Evolutionary conservation across 2,797 vertebrate genomes (phyloP).

Genomic region (Eulemur rubriventer): DNA sequence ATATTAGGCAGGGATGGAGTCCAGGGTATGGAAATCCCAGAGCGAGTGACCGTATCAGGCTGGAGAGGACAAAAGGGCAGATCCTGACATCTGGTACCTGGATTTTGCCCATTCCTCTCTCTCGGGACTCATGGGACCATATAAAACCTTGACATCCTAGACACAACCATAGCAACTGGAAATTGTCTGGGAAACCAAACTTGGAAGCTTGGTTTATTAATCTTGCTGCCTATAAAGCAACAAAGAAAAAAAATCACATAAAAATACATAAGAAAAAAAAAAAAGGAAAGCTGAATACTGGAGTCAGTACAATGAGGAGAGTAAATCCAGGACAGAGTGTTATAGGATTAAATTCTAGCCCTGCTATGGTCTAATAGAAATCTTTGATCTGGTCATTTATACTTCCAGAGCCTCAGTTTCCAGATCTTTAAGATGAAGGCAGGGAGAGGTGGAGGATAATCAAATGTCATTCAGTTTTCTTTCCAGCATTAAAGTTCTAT

Average conservation of each 20-base stretch:
- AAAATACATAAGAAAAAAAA: not conserved
- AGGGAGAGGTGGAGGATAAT: not conserved
- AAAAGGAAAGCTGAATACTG: not conserved
- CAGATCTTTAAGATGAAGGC: not conserved
- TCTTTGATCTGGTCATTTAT: not conserved
- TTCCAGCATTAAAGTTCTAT: not conserved
- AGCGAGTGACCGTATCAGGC: not conserved
- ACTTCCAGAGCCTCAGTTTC: not conserved
- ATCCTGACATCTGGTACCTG: not conserved
- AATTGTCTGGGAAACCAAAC: conserved; percentile 14
- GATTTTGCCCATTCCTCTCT: not conserved
- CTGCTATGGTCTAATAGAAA: not conserved
- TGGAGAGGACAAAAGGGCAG: not conserved
- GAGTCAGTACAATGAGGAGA: not conserved
- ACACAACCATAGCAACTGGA: not conserved
- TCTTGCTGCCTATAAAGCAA: not conserved
- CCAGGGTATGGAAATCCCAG: not conserved
- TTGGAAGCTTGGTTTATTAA: not conserved
- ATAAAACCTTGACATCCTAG: conserved; percentile 1
- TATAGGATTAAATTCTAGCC: conserved; percentile 17
- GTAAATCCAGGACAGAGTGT: not conserved
- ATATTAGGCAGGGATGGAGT: not conserved
- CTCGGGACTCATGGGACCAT: not conserved
- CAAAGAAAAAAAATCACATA: not conserved
- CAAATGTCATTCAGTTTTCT: conserved; percentile 12